These are phyloP conservation scores for Psilopsiagon aymara DNA, from an alignment of 2,113 vertebrate genomes.

Conservation along the genomic window DNA sequence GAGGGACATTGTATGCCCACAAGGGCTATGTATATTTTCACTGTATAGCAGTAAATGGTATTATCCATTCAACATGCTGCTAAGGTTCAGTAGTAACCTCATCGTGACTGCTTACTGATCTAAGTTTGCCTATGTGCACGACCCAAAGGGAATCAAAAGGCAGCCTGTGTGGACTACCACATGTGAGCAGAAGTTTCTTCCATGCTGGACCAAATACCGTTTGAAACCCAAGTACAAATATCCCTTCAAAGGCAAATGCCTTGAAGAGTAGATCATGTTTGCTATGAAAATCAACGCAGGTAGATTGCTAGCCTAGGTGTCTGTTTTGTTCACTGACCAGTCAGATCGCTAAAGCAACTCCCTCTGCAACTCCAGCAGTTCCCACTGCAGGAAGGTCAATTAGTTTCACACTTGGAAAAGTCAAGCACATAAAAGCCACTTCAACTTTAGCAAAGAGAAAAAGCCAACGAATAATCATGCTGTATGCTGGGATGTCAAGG, in stretches of 20 bases:
- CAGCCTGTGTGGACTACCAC: background rate
- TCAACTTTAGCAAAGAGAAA: slow-evolving; percentile 87
- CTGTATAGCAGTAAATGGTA: slow-evolving; percentile 27
- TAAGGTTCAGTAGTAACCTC: slow-evolving; percentile 44
- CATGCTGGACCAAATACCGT: slow-evolving; percentile 12
- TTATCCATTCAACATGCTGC: background rate
- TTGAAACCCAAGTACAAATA: slow-evolving; percentile 25
- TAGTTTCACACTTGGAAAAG: slow-evolving; percentile 44
- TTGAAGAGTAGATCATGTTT: slow-evolving; percentile 31
- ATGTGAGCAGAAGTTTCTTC: slow-evolving; percentile 33
- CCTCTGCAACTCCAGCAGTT: slow-evolving; percentile 61
- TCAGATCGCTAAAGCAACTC: slow-evolving; percentile 25
- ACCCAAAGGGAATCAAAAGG: slow-evolving; percentile 25
- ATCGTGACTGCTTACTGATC: slow-evolving; percentile 16
- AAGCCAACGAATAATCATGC: slow-evolving; percentile 67
- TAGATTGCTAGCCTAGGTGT: slow-evolving; percentile 45
- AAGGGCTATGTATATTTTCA: background rate
- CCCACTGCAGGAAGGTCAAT: slow-evolving; percentile 55
- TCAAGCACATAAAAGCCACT: slow-evolving; percentile 64
- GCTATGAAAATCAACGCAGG: background rate
- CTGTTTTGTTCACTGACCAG: background rate
- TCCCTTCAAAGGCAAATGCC: slow-evolving; percentile 44
- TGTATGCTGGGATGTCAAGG: slow-evolving; percentile 72
- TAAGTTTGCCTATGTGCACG: background rate
- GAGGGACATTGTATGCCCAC: background rate